Conservation (phyloP, 2,113 vertebrate genomes). For the Mugil cephalus region DNA sequence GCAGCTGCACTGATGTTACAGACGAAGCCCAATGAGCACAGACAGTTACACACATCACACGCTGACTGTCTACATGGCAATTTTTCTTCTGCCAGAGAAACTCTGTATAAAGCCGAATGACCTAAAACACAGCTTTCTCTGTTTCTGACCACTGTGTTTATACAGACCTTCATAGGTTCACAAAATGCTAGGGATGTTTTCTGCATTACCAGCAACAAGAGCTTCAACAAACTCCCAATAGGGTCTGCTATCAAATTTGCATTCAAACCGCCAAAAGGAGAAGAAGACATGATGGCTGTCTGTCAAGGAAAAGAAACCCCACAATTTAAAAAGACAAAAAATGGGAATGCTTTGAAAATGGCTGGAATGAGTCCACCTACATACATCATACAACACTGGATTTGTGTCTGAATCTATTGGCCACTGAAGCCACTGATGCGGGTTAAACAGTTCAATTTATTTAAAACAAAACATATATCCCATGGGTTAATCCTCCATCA, state of each 20-base stretch:
- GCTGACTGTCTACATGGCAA: neutral
- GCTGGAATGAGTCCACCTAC: neutral
- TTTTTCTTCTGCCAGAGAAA: neutral
- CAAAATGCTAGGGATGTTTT: neutral
- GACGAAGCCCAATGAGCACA: neutral
- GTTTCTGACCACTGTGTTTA: too few relatives aligned
- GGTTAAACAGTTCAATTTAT: too few relatives aligned
- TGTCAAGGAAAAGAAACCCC: neutral
- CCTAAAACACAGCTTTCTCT: neutral
- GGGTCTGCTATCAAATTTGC: neutral
- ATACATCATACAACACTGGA: too few relatives aligned
- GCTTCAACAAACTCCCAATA: neutral
- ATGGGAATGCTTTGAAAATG: neutral
- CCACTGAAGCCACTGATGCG: too few relatives aligned
- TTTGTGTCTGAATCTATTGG: too few relatives aligned
- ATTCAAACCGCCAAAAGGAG: neutral
- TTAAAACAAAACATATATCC: neutral
- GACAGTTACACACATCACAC: neutral
- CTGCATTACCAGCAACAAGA: neutral
- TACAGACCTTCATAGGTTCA: neutral
- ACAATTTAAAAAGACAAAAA: neutral
- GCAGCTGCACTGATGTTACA: neutral
- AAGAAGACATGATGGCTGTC: neutral
- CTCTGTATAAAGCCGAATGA: neutral
- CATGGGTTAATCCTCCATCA: neutral